phyloP scores from a whole-genome alignment of 2,797 vertebrate genomes.

The Helostoma temminkii region DNA sequence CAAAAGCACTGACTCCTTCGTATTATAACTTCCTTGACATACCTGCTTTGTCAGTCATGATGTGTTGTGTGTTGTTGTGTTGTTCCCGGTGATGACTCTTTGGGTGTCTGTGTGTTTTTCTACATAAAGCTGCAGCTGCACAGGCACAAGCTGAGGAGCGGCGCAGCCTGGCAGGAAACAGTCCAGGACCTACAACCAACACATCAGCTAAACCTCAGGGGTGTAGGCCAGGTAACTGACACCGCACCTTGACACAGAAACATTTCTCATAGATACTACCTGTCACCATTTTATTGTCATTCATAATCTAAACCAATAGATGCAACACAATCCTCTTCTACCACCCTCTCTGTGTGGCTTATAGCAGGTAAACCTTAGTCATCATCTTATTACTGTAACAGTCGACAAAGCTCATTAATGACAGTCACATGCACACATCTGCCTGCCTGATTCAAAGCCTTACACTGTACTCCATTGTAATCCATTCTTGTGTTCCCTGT shows the following conservation, averaged over 20 bases:
- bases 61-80: too few species aligned
- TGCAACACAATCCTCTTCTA: slow-evolving; percentile 56
- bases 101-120: slow-evolving; percentile 29
- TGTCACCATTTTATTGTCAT: slow-evolving; percentile 28
- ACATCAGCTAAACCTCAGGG: slow-evolving; percentile 82
- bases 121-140: slow-evolving; percentile 89
- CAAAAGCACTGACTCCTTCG: neutral
- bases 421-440: slow-evolving; percentile 63
- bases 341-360: slow-evolving; percentile 49
- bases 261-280: slow-evolving; percentile 38
- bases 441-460: slow-evolving; percentile 56
- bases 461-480: slow-evolving; percentile 28
- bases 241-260: slow-evolving; percentile 46
- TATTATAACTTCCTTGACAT: slow-evolving; percentile 25
- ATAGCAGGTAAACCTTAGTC: slow-evolving; percentile 54
- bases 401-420: slow-evolving; percentile 70
- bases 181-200: slow-evolving; percentile 74
- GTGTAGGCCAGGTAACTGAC: slow-evolving; percentile 89
- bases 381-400: slow-evolving; percentile 68
- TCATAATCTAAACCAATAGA: slow-evolving; percentile 48
- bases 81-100: too few species aligned
- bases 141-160: slow-evolving; percentile 93
- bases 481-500: slow-evolving; percentile 23
- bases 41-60: neutral
- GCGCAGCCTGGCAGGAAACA: slow-evolving; percentile 85